Base-by-base conservation (phyloP, 2,113 vertebrate genomes). In the Lepus americanus region DNA sequence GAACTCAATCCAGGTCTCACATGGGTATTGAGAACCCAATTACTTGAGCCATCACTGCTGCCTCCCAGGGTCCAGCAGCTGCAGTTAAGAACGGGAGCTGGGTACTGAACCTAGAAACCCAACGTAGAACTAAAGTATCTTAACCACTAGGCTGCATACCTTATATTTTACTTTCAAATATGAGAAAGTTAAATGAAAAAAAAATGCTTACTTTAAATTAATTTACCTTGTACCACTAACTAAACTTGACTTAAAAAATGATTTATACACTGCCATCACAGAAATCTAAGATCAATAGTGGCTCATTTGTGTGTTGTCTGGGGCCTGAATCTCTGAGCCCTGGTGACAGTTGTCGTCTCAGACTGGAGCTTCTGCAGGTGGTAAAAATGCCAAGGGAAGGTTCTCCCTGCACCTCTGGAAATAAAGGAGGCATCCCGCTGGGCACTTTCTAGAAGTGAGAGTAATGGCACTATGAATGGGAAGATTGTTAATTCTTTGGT, bases 121-220 rank as follows among this genome's bases (percentile, higher is more conserved):
- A 55, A 16, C 8, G 53, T 55, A 55, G 53, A 16, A 55, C 53
- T 16, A 55, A 16, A 55, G 53, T 55, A 55, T 55, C 53, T 55
- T 55, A 9, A 55, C 53, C 53, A 55, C 53, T 55, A 55, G 53
- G 53, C 53, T 16, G 16, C 11, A 55, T 16, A 55, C 53, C 39
- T 80, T 17, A 29, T 67, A 73, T 31, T 87, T 78, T 89, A 63
- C 13, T 82, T 93, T 82, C 73, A 90, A 73, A 86, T 51, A 87
- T 92, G 33, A 89, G 16, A 92, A 87, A 87, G 7, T 74, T 87
- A 63, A 51, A n/a, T 63, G 39, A 5, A 31, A 89, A 95, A 92
- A 77, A 61, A 82, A 33, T 16, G 10, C 55, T 81, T 49, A 78
- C 6, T 22, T 80, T 33, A 95, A 89, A 84, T n/a, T 61, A 11